A percentile compares a stretch with the other conserved stretches of the same genome.
Conservation (phyloP, 1,140 invertebrate genomes). For the Hyles vespertilio region DNA sequence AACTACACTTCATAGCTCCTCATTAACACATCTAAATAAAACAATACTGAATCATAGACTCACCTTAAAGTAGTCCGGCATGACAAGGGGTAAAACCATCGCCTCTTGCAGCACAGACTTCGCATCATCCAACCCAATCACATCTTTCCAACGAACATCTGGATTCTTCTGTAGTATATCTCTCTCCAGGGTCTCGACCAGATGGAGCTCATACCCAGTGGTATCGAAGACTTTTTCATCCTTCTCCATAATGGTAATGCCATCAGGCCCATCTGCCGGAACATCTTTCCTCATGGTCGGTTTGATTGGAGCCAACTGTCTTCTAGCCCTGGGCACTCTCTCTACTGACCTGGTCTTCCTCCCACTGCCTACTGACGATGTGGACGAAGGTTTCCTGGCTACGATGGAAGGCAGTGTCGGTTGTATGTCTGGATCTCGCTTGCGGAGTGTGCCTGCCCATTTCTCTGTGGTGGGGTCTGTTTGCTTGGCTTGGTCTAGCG, state of each 20-base stretch:
- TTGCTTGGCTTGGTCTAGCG: constrained; percentile 46
- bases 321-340: constrained; percentile 54
- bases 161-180: constrained; percentile 98
- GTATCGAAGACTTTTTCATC: constrained; percentile 84
- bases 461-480: constrained; percentile 72
- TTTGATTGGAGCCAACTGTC: constrained; percentile 58
- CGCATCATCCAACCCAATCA: constrained; percentile 96
- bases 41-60: background rate
- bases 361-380: constrained; percentile 46
- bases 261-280: constrained; percentile 44
- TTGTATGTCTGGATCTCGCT: constrained; percentile 80
- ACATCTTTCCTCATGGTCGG: constrained; percentile 56
- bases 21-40: no score
- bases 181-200: constrained; percentile 90
- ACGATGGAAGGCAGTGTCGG: constrained; percentile 79
- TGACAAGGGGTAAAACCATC: constrained; percentile 96
- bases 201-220: constrained; percentile 84
- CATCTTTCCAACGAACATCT: constrained; percentile 97
- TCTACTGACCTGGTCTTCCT: constrained; percentile 77
- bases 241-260: constrained; percentile 50
- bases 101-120: constrained; percentile 98
- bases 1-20: no score
- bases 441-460: constrained; percentile 78
- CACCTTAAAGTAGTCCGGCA: constrained; percentile 98
- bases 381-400: constrained; percentile 55